These are phyloP conservation scores for Drosophila funebris DNA, from an alignment of 1,140 invertebrate genomes.

Conservation along the genomic window DNA sequence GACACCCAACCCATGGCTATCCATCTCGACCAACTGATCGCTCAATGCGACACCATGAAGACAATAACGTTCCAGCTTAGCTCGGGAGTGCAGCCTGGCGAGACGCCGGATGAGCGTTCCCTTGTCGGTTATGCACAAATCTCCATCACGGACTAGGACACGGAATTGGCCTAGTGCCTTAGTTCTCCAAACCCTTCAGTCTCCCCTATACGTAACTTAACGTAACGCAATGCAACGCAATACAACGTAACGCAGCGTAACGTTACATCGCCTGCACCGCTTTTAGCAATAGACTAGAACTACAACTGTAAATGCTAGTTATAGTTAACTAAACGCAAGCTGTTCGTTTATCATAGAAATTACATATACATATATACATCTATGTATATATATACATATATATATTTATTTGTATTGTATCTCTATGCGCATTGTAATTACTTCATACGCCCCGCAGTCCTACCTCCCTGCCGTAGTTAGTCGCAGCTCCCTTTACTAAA, in stretches of 20 bases:
- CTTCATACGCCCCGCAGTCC: constrained; percentile 40
- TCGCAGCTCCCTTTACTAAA: constrained; percentile 47
- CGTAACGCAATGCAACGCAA: constrained; percentile 2
- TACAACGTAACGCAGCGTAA: not conserved
- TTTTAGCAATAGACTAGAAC: constrained; percentile 72
- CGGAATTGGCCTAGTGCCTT: constrained; percentile 46
- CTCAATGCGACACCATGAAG: constrained; percentile 86
- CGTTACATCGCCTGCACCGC: constrained; percentile 37
- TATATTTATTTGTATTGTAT: constrained; percentile 9
- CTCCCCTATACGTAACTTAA: constrained; percentile 11
- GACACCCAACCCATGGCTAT: constrained; percentile 95
- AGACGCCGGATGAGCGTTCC: constrained; percentile 96
- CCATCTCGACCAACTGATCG: constrained; percentile 96
- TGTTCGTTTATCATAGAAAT: constrained; percentile 63
- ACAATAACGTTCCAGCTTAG: constrained; percentile 95
- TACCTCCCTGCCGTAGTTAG: constrained; percentile 55
- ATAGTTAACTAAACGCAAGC: constrained; percentile 65
- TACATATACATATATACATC: constrained; percentile 22
- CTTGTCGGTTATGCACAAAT: constrained; percentile 98
- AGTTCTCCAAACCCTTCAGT: not conserved
- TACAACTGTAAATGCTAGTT: constrained; percentile 69
- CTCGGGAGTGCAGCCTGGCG: constrained; percentile 88
- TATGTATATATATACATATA: not conserved
- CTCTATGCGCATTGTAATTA: constrained; percentile 71
- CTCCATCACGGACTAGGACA: constrained; percentile 92